Percentiles rank a stretch among this genome's conserved stretches.
Conservation (phyloP, 1,140 invertebrate genomes). For the Drosophila arizonae region DNA sequence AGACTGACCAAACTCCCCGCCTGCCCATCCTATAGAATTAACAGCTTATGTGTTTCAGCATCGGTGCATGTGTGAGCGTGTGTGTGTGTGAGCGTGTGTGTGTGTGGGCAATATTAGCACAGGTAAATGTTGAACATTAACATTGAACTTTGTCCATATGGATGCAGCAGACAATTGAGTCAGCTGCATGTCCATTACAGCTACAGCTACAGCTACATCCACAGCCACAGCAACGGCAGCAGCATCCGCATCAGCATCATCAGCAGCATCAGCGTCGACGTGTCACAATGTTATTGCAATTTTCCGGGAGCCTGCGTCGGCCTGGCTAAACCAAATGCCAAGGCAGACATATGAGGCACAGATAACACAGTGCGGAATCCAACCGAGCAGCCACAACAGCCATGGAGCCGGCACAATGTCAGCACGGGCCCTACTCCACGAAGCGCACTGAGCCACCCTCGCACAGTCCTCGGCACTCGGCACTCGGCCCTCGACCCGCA, state of each 20-base stretch:
- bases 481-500: slow-evolving; percentile 34
- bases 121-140: slow-evolving; percentile 80
- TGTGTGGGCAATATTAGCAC: slow-evolving; percentile 68
- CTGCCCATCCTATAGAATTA: slow-evolving; percentile 22
- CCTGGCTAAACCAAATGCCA: slow-evolving; percentile 60
- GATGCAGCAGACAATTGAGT: slow-evolving; percentile 37
- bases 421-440: neutral
- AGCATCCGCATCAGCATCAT: neutral
- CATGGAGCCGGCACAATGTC: slow-evolving; percentile 33
- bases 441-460: neutral
- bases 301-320: slow-evolving; percentile 67
- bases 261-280: slow-evolving; percentile 22
- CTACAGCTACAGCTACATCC: too few species aligned
- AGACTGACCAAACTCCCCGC: slow-evolving; percentile 12
- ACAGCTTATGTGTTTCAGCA: slow-evolving; percentile 36
- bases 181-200: slow-evolving; percentile 13
- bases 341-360: slow-evolving; percentile 48
- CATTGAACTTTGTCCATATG: slow-evolving; percentile 70
- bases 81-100: slow-evolving; percentile 40
- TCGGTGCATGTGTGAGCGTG: slow-evolving; percentile 36
- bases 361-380: slow-evolving; percentile 47
- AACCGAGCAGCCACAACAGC: slow-evolving; percentile 32
- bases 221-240: slow-evolving; percentile 3
- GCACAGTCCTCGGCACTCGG: neutral
- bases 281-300: slow-evolving; percentile 76